These are phyloP conservation scores for Parnassius apollo DNA, from an alignment of 2,888 invertebrate species.

Conservation along the genomic window DNA sequence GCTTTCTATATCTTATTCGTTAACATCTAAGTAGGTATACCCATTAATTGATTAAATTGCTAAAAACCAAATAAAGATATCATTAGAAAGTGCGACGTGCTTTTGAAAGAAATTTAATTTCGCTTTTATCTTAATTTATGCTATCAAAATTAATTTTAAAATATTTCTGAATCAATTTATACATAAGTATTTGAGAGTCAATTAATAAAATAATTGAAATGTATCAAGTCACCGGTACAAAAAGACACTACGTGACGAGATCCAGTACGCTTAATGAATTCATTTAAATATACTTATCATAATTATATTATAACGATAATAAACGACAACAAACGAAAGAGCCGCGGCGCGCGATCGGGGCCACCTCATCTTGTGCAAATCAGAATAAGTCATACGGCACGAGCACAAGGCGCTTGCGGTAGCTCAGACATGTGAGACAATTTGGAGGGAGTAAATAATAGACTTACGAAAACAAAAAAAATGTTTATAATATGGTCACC, in stretches of 20 bases:
- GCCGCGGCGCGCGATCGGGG: slow-evolving; percentile 1
- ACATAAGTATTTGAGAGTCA: background rate
- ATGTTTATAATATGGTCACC: background rate
- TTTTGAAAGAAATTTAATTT: no score
- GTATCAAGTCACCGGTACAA: background rate
- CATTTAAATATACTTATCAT: slow-evolving; percentile 26
- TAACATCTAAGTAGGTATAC: no score
- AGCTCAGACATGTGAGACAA: background rate
- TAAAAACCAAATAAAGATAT: no score
- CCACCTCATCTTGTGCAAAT: background rate
- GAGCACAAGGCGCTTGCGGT: background rate
- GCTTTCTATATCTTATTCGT: no score
- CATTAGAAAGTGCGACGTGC: no score
- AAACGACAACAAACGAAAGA: slow-evolving; percentile 6
- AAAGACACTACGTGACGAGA: slow-evolving; percentile 11
- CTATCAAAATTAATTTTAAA: background rate
- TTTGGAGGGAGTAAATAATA: background rate
- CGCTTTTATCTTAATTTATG: background rate
- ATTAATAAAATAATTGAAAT: slow-evolving; percentile 4
- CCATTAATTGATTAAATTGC: no score
- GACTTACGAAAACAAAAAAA: slow-evolving; percentile 7
- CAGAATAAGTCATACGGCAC: background rate
- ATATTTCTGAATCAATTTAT: background rate
- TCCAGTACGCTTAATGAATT: slow-evolving; percentile 19
- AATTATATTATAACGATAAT: slow-evolving; percentile 21